Base-by-base conservation (phyloP, 2,888 invertebrate species). In the Chloromyia formosa region DNA sequence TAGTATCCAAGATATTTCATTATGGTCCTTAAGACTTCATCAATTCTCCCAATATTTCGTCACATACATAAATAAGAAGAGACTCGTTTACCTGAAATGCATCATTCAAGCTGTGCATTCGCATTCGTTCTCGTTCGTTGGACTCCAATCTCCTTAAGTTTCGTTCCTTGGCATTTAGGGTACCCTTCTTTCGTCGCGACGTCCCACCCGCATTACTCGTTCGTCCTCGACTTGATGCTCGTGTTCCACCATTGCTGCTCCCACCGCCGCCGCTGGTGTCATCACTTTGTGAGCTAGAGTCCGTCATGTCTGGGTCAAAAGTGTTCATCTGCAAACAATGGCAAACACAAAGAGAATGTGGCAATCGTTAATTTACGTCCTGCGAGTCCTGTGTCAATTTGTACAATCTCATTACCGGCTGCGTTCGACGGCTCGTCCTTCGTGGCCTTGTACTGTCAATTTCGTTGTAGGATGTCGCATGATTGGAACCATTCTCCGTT, bases 81-180 rank as follows among this genome's bases (percentile, higher is more conserved):
- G n/a, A 9, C 2, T 22, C 7, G 78, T 85, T 83, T 84, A 93
- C 94, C 89, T 94, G 93, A 85, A 96, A 96, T 16, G 96, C 96
- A 82, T 95, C 93, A 83, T 96, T 96, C 75, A 96, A 88, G 72
- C 93, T 93, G 84, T 96, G 96, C 96, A 96, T 96, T 80, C 96
- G 88, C 92, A 94, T 94, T 75, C 96, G 88, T 85, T 96, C 96
- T 72, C 96, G 87, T 84, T 96, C 95, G 84, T 96, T 96, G 84
- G 95, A 95, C 86, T 96, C 96, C 71, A 96, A 88, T 75, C 96
- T 89, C 68, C 96, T 89, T 76, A 94, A 86, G 85, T 95, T 96
- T 77, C 95, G 88, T 82, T 96, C 96, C 74, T 95, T 88, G 1
- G 95, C 94, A 75, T 93, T 93, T 75, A 94, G 87, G 3, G 92